These are phyloP conservation scores for Cetonia aurata DNA, from an alignment of 2,888 invertebrate species.

Conservation along the genomic window DNA sequence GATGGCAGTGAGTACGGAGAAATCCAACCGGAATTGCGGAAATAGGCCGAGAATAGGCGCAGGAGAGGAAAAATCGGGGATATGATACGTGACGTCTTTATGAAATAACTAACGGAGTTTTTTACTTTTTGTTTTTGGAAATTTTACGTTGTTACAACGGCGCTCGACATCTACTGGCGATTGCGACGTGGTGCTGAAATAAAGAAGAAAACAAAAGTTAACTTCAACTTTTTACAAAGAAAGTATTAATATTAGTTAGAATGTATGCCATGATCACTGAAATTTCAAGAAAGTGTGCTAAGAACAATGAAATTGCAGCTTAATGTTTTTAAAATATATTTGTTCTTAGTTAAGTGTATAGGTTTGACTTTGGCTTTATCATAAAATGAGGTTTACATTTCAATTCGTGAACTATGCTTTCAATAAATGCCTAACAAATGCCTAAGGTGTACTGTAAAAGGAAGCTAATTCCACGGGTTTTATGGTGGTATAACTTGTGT, in stretches of 20 bases:
- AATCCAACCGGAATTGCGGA: slow-evolving; percentile 34
- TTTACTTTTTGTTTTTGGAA: slow-evolving; percentile 54
- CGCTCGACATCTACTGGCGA: slow-evolving; percentile 61
- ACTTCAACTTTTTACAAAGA: no score
- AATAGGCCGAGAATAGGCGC: slow-evolving; percentile 36
- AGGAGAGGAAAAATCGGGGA: slow-evolving; percentile 24
- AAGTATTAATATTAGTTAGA: neutral
- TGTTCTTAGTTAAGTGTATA: no score
- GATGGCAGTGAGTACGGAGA: slow-evolving; percentile 54
- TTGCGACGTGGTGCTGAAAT: slow-evolving; percentile 65
- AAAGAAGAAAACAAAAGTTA: slow-evolving; percentile 39
- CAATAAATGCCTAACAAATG: no score
- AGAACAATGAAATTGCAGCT: no score
- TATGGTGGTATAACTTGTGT: no score
- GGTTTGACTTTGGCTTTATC: no score
- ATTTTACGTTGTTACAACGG: slow-evolving; percentile 19
- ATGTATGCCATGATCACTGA: neutral
- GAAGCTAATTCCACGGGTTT: no score
- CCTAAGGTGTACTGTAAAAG: no score
- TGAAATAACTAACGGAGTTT: slow-evolving; percentile 47
- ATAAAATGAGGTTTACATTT: no score
- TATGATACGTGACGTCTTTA: slow-evolving; percentile 43
- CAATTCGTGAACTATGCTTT: no score
- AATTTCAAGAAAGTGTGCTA: no score
- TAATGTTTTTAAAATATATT: no score